These are phyloP conservation scores for Megalops cyprinoides DNA, from an alignment of 2,797 vertebrate species.

Conservation along the genomic window DNA sequence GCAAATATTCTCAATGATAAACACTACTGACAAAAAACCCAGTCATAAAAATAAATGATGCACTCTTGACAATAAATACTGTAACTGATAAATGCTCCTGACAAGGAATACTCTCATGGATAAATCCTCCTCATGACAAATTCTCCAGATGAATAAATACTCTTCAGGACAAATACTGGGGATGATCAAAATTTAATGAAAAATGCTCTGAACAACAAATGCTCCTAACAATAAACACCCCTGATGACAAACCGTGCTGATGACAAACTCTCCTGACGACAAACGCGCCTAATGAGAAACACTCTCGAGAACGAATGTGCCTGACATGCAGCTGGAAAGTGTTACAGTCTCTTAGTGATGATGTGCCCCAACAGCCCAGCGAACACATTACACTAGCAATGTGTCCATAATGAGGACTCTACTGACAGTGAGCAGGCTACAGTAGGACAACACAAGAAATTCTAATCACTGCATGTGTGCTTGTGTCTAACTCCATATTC, in stretches of 20 bases:
- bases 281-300: background rate
- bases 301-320: background rate
- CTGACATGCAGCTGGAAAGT: background rate
- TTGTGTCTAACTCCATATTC: conserved; percentile 24
- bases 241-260: background rate
- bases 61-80: background rate
- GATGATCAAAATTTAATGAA: background rate
- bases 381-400: background rate
- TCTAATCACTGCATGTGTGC: background rate
- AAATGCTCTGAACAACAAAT: background rate
- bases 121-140: background rate
- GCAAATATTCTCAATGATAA: background rate
- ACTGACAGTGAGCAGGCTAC: background rate
- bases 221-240: background rate
- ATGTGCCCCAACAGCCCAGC: background rate
- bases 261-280: background rate
- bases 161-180: background rate
- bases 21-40: background rate
- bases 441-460: background rate
- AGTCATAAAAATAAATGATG: background rate
- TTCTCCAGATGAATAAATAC: background rate
- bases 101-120: background rate
- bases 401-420: background rate
- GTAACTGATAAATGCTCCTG: background rate
- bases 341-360: background rate